A percentile compares a stretch with the other conserved stretches of the same genome.
These are phyloP conservation scores for Hypotaenidia philippensis DNA, from an alignment of 2,797 vertebrate species.

Conservation along the genomic window DNA sequence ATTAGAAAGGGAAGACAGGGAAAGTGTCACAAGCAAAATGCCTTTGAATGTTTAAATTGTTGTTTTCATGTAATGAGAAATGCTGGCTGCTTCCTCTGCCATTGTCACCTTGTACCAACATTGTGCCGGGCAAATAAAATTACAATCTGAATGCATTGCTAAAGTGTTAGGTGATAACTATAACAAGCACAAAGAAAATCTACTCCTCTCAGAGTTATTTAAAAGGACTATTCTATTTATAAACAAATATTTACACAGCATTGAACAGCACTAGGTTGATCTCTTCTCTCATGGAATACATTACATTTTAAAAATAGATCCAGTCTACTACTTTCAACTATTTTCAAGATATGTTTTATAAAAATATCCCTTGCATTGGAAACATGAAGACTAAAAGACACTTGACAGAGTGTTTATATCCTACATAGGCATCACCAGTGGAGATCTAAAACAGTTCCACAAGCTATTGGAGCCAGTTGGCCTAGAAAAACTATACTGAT, in stretches of 20 bases:
- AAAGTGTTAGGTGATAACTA: conserved; percentile 1
- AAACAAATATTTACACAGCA: conserved; percentile 40
- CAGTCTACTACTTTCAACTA: not conserved
- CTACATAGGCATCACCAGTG: not conserved
- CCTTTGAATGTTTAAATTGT: not conserved
- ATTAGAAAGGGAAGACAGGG: not conserved
- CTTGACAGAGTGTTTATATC: not conserved
- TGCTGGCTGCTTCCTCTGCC: not conserved
- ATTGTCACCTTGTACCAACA: not conserved
- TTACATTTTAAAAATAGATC: not conserved
- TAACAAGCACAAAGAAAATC: not conserved
- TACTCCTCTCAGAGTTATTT: not conserved
- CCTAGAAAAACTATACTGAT: not conserved
- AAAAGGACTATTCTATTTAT: conserved; percentile 1
- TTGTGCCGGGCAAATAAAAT: not conserved
- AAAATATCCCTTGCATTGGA: not conserved
- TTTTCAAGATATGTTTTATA: not conserved
- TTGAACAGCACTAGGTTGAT: not conserved
- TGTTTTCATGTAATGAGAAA: not conserved
- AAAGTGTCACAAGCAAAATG: not conserved
- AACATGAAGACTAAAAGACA: not conserved
- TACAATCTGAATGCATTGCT: not conserved
- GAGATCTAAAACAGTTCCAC: not conserved
- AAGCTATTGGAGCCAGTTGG: not conserved
- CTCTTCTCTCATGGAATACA: not conserved